A percentile compares a stretch with the other conserved stretches of the same genome.
These are phyloP conservation scores for Sciurus carolinensis DNA, from an alignment of 2,797 vertebrate species.

Conservation along the genomic window DNA sequence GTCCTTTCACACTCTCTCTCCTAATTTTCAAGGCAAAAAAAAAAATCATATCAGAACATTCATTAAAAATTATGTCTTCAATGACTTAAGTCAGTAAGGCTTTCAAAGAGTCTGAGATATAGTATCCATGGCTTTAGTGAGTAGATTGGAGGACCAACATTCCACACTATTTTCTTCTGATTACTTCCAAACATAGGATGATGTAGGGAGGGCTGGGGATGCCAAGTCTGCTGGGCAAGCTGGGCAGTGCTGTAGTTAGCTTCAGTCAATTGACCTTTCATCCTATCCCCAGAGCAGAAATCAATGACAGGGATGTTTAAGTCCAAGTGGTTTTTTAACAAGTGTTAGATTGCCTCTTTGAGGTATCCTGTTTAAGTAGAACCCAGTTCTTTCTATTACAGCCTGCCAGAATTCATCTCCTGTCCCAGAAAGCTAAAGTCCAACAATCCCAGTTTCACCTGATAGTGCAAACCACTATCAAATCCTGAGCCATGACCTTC, in stretches of 20 bases:
- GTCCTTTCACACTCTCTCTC: neutral
- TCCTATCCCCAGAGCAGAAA: neutral
- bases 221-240: neutral
- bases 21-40: neutral
- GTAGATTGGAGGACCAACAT: neutral
- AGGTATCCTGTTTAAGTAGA: neutral
- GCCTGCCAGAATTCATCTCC: neutral
- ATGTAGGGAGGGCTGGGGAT: neutral
- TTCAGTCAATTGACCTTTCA: neutral
- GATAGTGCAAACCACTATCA: neutral
- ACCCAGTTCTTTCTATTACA: neutral
- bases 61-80: slow-evolving; percentile 30
- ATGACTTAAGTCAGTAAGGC: neutral
- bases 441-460: neutral
- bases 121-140: neutral
- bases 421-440: neutral
- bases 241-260: neutral
- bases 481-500: neutral
- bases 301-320: neutral
- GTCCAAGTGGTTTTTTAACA: neutral
- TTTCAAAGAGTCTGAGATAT: neutral
- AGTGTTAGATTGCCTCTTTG: neutral
- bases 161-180: neutral
- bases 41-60: slow-evolving; percentile 11
- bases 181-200: slow-evolving; percentile 33